phyloP scores from a whole-genome alignment of 2,797 vertebrate genomes.

The Chloroceryle amazona region DNA sequence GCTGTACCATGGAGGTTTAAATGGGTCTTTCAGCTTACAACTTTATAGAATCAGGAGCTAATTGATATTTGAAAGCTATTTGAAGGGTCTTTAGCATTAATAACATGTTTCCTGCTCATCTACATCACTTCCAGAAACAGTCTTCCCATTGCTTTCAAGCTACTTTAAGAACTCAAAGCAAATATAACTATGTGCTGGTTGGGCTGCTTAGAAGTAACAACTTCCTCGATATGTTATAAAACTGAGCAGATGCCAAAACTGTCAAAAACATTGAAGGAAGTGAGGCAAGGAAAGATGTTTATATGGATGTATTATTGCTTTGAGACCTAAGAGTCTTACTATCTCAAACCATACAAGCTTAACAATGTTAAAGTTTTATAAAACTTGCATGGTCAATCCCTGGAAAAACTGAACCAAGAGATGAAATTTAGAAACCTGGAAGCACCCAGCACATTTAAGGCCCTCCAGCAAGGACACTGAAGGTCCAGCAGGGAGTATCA shows the following conservation, averaged over 20 bases:
- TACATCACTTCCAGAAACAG: not conserved
- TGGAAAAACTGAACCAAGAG: not conserved
- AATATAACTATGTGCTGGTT: not conserved
- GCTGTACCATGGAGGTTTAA: not conserved
- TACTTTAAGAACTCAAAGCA: conserved; percentile 8
- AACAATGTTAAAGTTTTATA: not conserved
- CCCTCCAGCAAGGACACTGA: not conserved
- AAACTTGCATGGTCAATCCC: not conserved
- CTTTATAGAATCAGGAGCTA: not conserved
- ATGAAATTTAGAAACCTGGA: not conserved
- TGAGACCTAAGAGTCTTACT: not conserved
- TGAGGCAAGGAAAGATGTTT: not conserved
- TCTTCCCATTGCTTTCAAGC: not conserved
- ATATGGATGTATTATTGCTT: not conserved
- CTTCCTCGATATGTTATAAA: not conserved
- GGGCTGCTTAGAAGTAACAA: not conserved
- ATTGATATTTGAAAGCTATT: conserved; percentile 4
- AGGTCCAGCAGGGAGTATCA: not conserved
- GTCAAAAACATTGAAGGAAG: not conserved
- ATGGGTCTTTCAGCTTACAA: not conserved
- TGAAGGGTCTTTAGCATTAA: conserved; percentile 25
- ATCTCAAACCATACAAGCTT: not conserved
- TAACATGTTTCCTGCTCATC: not conserved
- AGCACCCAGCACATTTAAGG: not conserved
- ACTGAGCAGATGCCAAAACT: not conserved